Conservation (phyloP, 2,113 vertebrate genomes). For the Polypterus senegalus region DNA sequence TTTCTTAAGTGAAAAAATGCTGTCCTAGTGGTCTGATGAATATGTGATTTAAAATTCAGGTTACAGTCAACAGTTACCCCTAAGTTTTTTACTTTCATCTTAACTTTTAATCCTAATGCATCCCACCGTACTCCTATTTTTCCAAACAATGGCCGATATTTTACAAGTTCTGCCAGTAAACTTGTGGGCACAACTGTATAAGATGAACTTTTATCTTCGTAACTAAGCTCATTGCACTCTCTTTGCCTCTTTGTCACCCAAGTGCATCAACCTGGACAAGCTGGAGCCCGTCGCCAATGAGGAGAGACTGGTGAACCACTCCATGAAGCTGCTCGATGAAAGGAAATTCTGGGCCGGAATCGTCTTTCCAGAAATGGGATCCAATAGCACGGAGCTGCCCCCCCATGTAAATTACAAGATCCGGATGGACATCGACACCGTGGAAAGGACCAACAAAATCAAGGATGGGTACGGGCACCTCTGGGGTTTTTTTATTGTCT, state of each 20-base stretch:
- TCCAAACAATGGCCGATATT: not conserved
- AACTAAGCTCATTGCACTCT: not conserved
- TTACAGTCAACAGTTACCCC: no score
- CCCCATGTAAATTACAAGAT: conserved; percentile 84
- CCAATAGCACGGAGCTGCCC: conserved; percentile 60
- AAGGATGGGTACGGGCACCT: conserved; percentile 72
- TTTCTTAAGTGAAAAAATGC: no score
- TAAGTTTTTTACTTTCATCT: no score
- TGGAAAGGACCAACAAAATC: conserved; percentile 96
- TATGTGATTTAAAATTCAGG: no score
- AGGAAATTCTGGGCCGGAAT: conserved; percentile 91
- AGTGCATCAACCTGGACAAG: conserved; percentile 95
- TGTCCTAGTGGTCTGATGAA: no score
- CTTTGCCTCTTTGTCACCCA: not conserved
- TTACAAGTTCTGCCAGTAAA: not conserved
- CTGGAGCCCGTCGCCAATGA: conserved; percentile 75
- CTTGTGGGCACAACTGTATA: not conserved
- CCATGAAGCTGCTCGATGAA: conserved; percentile 77
- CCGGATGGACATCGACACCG: conserved; percentile 97
- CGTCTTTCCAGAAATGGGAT: conserved; percentile 65
- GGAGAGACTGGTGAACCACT: conserved; percentile 69
- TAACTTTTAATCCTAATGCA: no score
- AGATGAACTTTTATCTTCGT: not conserved
- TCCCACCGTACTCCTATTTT: no score
- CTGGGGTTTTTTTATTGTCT: not conserved